Evolutionary conservation across 1,140 invertebrate species (phyloP), one percentile per base, ranked within the genome.

Genomic region (Chironomus striatipennis): DNA sequence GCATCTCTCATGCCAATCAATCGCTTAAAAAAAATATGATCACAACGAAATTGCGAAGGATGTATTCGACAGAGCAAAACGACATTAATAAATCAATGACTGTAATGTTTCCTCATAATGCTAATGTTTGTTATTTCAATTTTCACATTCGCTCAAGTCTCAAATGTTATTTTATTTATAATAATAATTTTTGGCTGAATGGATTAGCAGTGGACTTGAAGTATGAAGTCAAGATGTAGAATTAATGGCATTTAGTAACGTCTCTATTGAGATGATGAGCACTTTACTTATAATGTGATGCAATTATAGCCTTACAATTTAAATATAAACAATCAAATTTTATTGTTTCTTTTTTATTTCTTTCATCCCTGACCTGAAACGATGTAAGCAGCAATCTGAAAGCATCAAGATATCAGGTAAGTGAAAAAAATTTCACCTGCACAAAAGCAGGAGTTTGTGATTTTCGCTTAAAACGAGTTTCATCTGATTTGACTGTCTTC

Each of bases 11-110:
- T 34, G 24, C 24, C 24, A 34, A 34, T 34, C 24, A 34, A 34
- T 34, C 24, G 24, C 24, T 34, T 34, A 34, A 34, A 34, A 34
- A 34, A 34, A 34, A 34, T 34, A 34, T 34, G 24, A 34, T 34
- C 24, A 34, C 24, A 34, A n/a, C 47, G 47, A 12, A 57, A n/a
- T 57, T 57, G 47, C 47, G 47, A 57, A 57, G 47, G 47, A 57
- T 57, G 47, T 57, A 12, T 57, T 57, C 47, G n/a, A 57, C n/a
- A 57, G 47, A 57, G 47, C 47, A 57, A 57, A 57, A 57, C 47
- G 47, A 57, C 47, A 57, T 57, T 57, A 57, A 57, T 57, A 57
- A 57, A 57, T 57, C 47, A 57, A 57, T 57, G 12, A 4, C 12
- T 57, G 47, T 12, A 57, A 57, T 57, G 47, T 57, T 57, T 57